Conservation (phyloP, 1,140 invertebrate genomes). For the Lordiphosa clarofinis region DNA sequence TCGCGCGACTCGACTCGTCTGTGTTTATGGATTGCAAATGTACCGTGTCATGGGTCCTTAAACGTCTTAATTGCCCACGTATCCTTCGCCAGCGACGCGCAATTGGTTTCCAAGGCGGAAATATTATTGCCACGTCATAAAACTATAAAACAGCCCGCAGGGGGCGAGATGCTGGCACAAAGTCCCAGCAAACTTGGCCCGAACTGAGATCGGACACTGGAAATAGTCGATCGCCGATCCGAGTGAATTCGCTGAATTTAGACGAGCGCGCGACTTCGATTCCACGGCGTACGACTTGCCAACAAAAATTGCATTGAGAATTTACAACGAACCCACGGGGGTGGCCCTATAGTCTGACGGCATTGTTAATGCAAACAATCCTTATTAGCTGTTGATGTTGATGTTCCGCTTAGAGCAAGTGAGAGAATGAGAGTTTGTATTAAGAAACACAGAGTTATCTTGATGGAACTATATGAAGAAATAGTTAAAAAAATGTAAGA, state of each 20-base stretch:
- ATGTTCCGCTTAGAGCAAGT: conserved; percentile 19
- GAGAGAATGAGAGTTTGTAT: not conserved
- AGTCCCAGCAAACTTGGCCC: conserved; percentile 21
- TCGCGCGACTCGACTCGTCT: conserved; percentile 63
- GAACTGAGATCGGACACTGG: conserved; percentile 6
- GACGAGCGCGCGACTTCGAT: conserved; percentile 55
- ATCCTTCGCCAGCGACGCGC: conserved; percentile 62
- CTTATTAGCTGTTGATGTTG: conserved; percentile 60
- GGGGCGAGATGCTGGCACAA: conserved; percentile 36
- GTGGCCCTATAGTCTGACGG: conserved; percentile 40
- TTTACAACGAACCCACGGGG: conserved; percentile 52
- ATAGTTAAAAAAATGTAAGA: too few species aligned
- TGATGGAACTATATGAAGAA: too few species aligned
- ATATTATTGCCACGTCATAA: conserved; percentile 78
- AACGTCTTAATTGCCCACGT: conserved; percentile 71
- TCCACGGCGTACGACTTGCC: conserved; percentile 62
- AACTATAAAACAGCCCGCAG: conserved; percentile 76
- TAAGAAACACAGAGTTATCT: too few species aligned
- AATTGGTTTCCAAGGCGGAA: conserved; percentile 73
- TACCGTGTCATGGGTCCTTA: conserved; percentile 75
- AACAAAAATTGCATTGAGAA: conserved; percentile 36
- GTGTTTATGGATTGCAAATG: conserved; percentile 68
- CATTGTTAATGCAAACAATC: conserved; percentile 57
- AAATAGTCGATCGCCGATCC: conserved; percentile 42
- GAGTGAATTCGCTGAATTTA: conserved; percentile 57